A percentile compares a stretch with the other conserved stretches of the same genome.
phyloP scores from a whole-genome alignment of 2,797 vertebrate species.

The Catharus ustulatus region DNA sequence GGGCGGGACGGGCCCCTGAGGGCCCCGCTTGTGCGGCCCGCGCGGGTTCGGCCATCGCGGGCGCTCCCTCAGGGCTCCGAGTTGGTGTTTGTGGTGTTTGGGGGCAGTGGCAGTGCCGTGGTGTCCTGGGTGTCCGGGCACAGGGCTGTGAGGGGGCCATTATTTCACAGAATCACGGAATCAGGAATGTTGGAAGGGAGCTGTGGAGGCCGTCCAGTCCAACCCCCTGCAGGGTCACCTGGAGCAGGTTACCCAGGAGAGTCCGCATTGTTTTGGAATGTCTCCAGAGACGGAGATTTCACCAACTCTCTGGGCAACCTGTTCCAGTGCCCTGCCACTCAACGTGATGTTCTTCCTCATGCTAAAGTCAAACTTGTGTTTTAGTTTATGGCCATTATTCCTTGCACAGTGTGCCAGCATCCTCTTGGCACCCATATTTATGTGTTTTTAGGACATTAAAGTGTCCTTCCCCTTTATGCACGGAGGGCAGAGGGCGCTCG shows the following conservation, averaged over 20 bases:
- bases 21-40: accelerated
- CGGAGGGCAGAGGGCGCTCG: neutral
- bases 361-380: neutral
- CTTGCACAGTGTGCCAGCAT: neutral
- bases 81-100: accelerated
- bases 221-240: too few relatives aligned
- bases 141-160: accelerated
- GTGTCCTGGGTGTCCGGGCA: accelerated
- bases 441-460: neutral
- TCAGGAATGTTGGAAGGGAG: neutral
- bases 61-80: too few relatives aligned
- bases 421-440: neutral
- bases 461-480: neutral
- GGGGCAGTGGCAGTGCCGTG: neutral
- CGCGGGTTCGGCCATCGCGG: accelerated
- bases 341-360: neutral
- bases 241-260: neutral
- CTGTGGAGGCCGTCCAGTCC: neutral
- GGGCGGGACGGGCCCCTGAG: too few relatives aligned
- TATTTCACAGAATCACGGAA: too few relatives aligned
- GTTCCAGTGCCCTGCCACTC: neutral
- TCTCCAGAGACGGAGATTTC: neutral
- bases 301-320: neutral
- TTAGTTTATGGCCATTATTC: neutral
- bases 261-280: neutral